phyloP scores from a whole-genome alignment of 2,888 invertebrate species.

The Aspidiotus destructor region DNA sequence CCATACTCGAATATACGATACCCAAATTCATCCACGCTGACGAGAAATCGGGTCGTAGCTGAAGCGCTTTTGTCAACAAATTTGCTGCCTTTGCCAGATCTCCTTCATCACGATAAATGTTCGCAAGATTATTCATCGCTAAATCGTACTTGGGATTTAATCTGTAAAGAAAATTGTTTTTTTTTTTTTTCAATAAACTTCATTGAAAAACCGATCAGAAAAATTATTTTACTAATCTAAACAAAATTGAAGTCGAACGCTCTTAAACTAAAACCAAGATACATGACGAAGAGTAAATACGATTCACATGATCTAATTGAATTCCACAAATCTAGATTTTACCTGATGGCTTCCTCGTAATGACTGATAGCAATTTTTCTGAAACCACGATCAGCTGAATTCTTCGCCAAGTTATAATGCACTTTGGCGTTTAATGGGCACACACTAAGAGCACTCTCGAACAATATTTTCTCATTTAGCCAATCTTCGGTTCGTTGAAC shows the following conservation, averaged over 20 bases:
- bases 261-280: neutral
- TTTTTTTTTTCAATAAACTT: too few relatives aligned
- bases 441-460: slow-evolving; percentile 68
- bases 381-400: slow-evolving; percentile 64
- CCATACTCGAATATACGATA: slow-evolving; percentile 70
- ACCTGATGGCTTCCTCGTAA: slow-evolving; percentile 69
- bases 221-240: neutral
- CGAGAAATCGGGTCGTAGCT: slow-evolving; percentile 72
- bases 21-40: slow-evolving; percentile 99
- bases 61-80: slow-evolving; percentile 61
- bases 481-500: slow-evolving; percentile 64
- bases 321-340: slow-evolving; percentile 34
- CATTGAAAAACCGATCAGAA: too few relatives aligned
- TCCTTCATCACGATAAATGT: slow-evolving; percentile 64
- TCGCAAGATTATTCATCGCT: slow-evolving; percentile 88
- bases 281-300: too few relatives aligned
- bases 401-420: slow-evolving; percentile 84
- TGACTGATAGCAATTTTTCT: slow-evolving; percentile 59
- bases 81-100: slow-evolving; percentile 60
- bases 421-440: slow-evolving; percentile 93
- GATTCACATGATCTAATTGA: too few relatives aligned
- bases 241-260: slow-evolving; percentile 12
- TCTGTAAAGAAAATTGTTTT: slow-evolving; percentile 12
- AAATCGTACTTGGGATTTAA: slow-evolving; percentile 76
- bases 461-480: slow-evolving; percentile 68